Base-by-base conservation (phyloP, 2,113 vertebrate genomes). In the Pachycephala philippinensis region DNA sequence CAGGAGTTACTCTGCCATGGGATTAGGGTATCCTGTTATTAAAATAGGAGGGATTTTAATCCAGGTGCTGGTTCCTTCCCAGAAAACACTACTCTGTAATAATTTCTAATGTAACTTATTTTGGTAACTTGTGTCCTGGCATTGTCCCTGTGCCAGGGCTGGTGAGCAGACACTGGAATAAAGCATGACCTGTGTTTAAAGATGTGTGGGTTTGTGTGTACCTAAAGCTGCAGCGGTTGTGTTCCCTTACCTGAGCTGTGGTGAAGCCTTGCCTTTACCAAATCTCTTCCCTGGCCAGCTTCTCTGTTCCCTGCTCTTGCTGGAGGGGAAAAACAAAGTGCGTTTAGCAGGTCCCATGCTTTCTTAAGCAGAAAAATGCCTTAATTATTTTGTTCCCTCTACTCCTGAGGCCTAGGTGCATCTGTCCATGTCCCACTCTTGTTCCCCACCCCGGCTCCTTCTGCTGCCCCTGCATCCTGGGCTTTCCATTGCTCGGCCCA, bases 91-190 rank as follows among this genome's bases (percentile, higher is more conserved):
- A 35, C 45, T 74, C 65, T 90, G 37, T 80, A 77, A 35, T n/a
- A 1, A 27, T 20, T 88, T 24, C 30, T 24, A 27, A 19, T 31
- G 33, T 72, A 69, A 74, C 3, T 69, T 76, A n/a, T 31, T 60
- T 53, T 37, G 65, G 28, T 93, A 27, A 31, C 8, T 52, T 37
- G 5, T 26, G 45, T 30, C 10, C 56, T 59, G 76, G 47, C 9
- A 1, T 10, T 19, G 63, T 68, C 87, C 50, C 45, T 39, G 20
- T 33, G 75, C 53, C 44, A 33, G 44, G 42, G 42, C 22, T 70
- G 82, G 50, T 15, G 65, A 85, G 75, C 76, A 76, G 76, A 81
- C 60, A 57, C 20, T 7, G 47, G 22, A 96, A 96, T 97, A 97
- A 97, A 97, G 74, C 0, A 0, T 90, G 57, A 78, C 60, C 81